A percentile compares a stretch with the other conserved stretches of the same genome.
Conservation (phyloP, 2,888 invertebrate species). For the Dyspetes luteomarginatus region DNA sequence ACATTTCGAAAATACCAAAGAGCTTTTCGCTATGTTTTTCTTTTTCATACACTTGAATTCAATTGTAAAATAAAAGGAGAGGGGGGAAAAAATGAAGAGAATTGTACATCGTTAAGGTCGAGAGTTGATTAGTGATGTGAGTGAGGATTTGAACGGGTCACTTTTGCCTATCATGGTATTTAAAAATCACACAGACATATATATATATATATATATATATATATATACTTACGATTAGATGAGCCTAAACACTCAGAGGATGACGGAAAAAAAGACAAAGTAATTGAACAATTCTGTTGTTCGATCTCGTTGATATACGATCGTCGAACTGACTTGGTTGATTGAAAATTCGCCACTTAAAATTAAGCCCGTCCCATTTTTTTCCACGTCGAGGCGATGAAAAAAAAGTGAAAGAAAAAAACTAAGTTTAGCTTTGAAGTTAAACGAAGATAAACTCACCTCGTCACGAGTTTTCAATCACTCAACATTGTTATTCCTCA, state of each 20-base stretch:
- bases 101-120: slow-evolving; percentile 32
- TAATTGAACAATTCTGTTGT: slow-evolving; percentile 8
- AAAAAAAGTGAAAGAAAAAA: background rate
- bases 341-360: slow-evolving; percentile 49
- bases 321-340: slow-evolving; percentile 35
- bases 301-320: slow-evolving; percentile 45
- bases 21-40: slow-evolving; percentile 22
- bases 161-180: slow-evolving; percentile 46
- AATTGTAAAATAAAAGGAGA: slow-evolving; percentile 21
- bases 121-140: slow-evolving; percentile 30
- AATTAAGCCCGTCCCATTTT: slow-evolving; percentile 4
- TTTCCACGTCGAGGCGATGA: background rate
- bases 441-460: slow-evolving; percentile 15
- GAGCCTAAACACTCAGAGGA: slow-evolving; percentile 53
- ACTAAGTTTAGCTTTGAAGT: background rate
- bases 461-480: slow-evolving; percentile 46
- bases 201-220: background rate
- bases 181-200: slow-evolving; percentile 2
- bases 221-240: slow-evolving; percentile 59
- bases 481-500: slow-evolving; percentile 63
- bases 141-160: slow-evolving; percentile 45
- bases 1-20: slow-evolving; percentile 52
- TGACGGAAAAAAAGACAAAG: slow-evolving; percentile 11
- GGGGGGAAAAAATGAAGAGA: slow-evolving; percentile 3
- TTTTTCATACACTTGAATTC: slow-evolving; percentile 23